phyloP scores from a whole-genome alignment of 2,113 vertebrate species.

The Cavia aperea region DNA sequence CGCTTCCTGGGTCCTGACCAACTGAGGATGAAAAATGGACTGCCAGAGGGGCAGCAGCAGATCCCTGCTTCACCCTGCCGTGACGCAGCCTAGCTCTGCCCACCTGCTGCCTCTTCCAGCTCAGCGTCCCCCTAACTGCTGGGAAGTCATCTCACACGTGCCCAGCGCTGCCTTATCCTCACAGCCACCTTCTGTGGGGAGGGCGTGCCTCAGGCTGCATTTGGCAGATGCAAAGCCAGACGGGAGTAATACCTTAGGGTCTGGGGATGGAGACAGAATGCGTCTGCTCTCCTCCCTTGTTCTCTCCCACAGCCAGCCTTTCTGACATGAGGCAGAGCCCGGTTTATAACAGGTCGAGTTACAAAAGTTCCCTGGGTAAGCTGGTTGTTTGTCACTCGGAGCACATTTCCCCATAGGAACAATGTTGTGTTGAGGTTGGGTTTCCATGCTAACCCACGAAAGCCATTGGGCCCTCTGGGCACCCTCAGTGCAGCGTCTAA shows the following conservation, averaged over 20 bases:
- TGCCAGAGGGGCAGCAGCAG: not conserved
- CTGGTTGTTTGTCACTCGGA: slow-evolving; percentile 52
- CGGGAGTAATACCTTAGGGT: not conserved
- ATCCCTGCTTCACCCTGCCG: too few relatives aligned
- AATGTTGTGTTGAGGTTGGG: slow-evolving; percentile 20
- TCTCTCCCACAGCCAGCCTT: not conserved
- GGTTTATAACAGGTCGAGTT: slow-evolving; percentile 39
- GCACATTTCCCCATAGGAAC: slow-evolving; percentile 58
- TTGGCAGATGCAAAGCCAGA: not conserved
- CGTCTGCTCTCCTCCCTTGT: not conserved
- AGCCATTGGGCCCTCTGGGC: not conserved
- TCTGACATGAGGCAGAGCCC: not conserved
- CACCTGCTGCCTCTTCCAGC: not conserved
- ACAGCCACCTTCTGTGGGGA: not conserved
- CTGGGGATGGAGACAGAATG: not conserved
- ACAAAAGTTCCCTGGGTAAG: slow-evolving; percentile 53
- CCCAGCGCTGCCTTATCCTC: not conserved
- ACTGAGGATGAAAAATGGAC: not conserved
- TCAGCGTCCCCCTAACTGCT: not conserved
- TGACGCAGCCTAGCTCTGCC: not conserved
- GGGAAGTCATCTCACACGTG: not conserved
- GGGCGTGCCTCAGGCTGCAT: not conserved
- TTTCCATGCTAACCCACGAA: slow-evolving; percentile 31
- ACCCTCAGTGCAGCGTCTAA: not conserved
- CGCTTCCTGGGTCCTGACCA: not conserved